These are phyloP conservation scores for Chionoecetes opilio DNA, from an alignment of 1,140 invertebrate genomes.

Conservation along the genomic window DNA sequence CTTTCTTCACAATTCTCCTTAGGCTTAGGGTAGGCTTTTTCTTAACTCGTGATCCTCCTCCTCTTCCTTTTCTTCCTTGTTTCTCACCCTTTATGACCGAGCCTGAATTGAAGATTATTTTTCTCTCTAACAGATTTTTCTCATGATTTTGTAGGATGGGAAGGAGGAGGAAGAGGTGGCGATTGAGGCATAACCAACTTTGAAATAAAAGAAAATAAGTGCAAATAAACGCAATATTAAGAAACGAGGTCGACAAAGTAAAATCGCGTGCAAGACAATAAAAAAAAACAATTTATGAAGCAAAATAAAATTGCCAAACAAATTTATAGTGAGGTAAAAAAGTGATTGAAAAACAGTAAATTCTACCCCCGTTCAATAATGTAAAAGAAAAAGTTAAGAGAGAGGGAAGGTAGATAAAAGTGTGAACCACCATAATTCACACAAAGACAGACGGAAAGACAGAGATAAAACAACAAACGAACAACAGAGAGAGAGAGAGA, in stretches of 20 bases:
- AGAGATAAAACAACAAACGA: background rate
- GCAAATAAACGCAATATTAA: too few relatives aligned
- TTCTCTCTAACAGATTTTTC: background rate
- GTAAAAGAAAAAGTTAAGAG: background rate
- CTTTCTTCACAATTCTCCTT: background rate
- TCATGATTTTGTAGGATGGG: background rate
- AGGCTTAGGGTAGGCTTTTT: too few relatives aligned
- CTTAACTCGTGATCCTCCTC: background rate
- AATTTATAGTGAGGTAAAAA: background rate
- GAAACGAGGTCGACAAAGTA: background rate
- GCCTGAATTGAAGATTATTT: background rate
- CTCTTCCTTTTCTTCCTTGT: background rate
- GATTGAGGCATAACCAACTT: background rate
- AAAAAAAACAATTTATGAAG: background rate
- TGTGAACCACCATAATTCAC: background rate
- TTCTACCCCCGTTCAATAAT: background rate
- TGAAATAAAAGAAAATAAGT: background rate
- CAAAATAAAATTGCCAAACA: background rate
- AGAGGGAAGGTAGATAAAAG: background rate
- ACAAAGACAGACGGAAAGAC: background rate
- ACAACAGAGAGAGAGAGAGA: background rate
- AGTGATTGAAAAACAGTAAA: background rate
- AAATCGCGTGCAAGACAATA: background rate
- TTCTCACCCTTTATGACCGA: background rate
- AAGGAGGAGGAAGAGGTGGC: too few relatives aligned